A percentile compares a stretch with the other conserved stretches of the same genome.
phyloP scores from a whole-genome alignment of 2,888 invertebrate species.

The Monopis laevigella region DNA sequence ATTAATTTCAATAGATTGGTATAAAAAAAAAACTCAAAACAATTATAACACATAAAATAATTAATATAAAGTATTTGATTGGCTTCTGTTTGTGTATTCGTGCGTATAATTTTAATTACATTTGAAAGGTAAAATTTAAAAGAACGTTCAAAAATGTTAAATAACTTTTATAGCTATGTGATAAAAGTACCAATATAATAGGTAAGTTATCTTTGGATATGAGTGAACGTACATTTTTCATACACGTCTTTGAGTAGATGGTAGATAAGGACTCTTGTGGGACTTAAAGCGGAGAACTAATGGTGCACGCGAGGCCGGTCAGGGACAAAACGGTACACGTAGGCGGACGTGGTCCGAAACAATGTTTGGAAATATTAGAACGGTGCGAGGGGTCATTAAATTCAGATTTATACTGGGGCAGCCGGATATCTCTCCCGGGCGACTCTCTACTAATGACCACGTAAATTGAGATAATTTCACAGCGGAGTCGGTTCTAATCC shows the following conservation, averaged over 20 bases:
- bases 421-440: slow-evolving; percentile 62
- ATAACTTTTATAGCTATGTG: too few relatives aligned
- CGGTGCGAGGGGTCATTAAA: slow-evolving; percentile 50
- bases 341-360: slow-evolving; percentile 33
- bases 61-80: too few relatives aligned
- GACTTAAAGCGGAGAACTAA: slow-evolving; percentile 6
- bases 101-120: too few relatives aligned
- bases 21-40: too few relatives aligned
- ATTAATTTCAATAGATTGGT: too few relatives aligned
- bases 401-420: slow-evolving; percentile 60
- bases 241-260: slow-evolving; percentile 6
- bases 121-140: too few relatives aligned
- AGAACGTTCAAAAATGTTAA: too few relatives aligned
- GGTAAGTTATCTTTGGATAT: too few relatives aligned
- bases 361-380: slow-evolving; percentile 55
- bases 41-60: too few relatives aligned
- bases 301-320: slow-evolving; percentile 7
- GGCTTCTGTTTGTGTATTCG: too few relatives aligned
- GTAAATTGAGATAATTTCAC: slow-evolving; percentile 68
- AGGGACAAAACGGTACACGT: slow-evolving; percentile 12
- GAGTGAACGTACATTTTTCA: slow-evolving; percentile 8
- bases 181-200: too few relatives aligned
- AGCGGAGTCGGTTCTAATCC: slow-evolving; percentile 32
- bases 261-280: slow-evolving; percentile 11
- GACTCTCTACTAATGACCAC: slow-evolving; percentile 62